Evolutionary conservation across 2,888 invertebrate genomes (phyloP).

Genomic region (Eupithecia centaureata): DNA sequence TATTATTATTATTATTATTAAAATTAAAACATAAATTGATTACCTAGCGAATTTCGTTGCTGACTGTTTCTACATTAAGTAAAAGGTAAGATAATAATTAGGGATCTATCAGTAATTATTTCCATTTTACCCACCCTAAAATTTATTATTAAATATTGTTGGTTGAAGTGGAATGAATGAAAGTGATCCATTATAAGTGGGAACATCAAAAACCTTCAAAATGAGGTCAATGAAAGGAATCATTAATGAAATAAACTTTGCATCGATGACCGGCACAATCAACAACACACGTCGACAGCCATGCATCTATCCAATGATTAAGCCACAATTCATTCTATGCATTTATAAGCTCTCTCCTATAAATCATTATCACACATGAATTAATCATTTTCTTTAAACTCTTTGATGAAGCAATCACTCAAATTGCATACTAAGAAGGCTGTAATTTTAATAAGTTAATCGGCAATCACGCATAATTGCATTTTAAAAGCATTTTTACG

Average conservation of each 20-base stretch:
- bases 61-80: too few species aligned
- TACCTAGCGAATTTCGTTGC: too few species aligned
- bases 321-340: conserved; percentile 7
- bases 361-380: conserved; percentile 21
- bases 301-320: conserved; percentile 1
- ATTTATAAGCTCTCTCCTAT: conserved; percentile 7
- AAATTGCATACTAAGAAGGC: conserved; percentile 49
- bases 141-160: too few species aligned
- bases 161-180: too few species aligned
- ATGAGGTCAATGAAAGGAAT: neutral
- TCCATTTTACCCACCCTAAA: too few species aligned
- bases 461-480: conserved; percentile 69
- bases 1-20: too few species aligned
- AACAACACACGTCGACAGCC: too few species aligned
- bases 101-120: too few species aligned
- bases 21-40: too few species aligned
- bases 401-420: conserved; percentile 57
- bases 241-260: neutral
- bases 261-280: too few species aligned
- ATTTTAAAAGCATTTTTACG: conserved; percentile 59
- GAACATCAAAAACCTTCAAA: too few species aligned
- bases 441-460: conserved; percentile 67
- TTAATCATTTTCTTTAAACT: conserved; percentile 31
- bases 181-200: neutral
- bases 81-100: too few species aligned